Conservation (phyloP, 2,888 invertebrate species). For the Anorthoa munda region DNA sequence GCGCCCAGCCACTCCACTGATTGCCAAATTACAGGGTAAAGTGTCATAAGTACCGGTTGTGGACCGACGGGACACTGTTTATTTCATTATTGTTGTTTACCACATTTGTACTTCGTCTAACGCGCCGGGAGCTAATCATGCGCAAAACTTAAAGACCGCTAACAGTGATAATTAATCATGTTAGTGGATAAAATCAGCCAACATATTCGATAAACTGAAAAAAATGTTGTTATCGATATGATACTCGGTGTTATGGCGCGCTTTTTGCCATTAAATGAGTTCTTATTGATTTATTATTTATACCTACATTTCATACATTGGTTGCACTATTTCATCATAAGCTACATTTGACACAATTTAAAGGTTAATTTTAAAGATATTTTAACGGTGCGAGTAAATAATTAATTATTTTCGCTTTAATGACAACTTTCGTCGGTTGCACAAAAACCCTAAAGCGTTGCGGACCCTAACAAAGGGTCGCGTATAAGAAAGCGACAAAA, state of each 20-base stretch:
- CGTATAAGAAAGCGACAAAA: constrained; percentile 87
- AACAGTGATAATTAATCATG: constrained; percentile 64
- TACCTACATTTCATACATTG: background rate
- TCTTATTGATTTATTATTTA: constrained; percentile 36
- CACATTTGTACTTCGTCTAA: constrained; percentile 71
- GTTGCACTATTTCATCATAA: background rate
- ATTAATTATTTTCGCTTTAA: constrained; percentile 81
- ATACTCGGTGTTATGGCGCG: constrained; percentile 24
- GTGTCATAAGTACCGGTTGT: constrained; percentile 83
- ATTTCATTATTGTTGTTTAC: constrained; percentile 78
- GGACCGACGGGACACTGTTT: constrained; percentile 72
- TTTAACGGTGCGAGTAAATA: constrained; percentile 58
- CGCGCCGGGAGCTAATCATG: constrained; percentile 61
- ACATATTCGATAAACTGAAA: constrained; percentile 46
- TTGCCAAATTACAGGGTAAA: constrained; percentile 89
- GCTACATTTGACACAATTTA: constrained; percentile 8
- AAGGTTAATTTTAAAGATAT: constrained; percentile 22
- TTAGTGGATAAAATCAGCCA: constrained; percentile 43
- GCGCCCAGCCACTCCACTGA: constrained; percentile 72
- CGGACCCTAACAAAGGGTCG: constrained; percentile 86
- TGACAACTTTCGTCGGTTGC: constrained; percentile 85
- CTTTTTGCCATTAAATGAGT: constrained; percentile 31
- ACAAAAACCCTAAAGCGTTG: constrained; percentile 89
- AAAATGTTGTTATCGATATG: constrained; percentile 54
- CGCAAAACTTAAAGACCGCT: constrained; percentile 66